phyloP scores from a whole-genome alignment of 2,888 invertebrate species.

The Volucella bombylans region DNA sequence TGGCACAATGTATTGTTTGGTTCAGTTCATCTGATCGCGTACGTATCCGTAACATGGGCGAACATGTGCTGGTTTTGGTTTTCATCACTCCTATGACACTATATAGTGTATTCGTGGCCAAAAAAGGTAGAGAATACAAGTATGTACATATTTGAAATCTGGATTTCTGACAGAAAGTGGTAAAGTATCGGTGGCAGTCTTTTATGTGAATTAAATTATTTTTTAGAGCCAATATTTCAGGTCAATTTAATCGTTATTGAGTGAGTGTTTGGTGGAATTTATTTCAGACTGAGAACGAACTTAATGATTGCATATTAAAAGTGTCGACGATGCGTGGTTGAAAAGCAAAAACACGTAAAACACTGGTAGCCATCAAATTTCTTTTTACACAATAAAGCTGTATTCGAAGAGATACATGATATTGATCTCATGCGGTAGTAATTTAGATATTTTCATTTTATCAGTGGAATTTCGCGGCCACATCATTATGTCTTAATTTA shows the following conservation, averaged over 20 bases:
- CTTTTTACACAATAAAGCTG: slow-evolving; percentile 38
- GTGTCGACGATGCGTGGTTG: slow-evolving; percentile 50
- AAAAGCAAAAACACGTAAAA: slow-evolving; percentile 56
- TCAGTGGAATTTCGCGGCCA: slow-evolving; percentile 52
- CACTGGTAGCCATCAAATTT: slow-evolving; percentile 68
- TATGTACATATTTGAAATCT: slow-evolving; percentile 25
- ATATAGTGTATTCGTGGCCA: neutral
- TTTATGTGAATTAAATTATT: slow-evolving; percentile 72
- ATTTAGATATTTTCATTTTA: slow-evolving; percentile 12
- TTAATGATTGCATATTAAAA: slow-evolving; percentile 64
- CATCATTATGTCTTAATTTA: slow-evolving; percentile 59
- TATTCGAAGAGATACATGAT: slow-evolving; percentile 40
- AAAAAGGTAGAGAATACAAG: neutral
- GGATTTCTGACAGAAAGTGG: slow-evolving; percentile 47
- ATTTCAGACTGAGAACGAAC: slow-evolving; percentile 40
- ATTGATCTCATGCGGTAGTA: slow-evolving; percentile 31
- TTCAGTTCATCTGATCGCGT: slow-evolving; percentile 47
- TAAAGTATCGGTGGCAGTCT: slow-evolving; percentile 65
- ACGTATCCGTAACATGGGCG: slow-evolving; percentile 58
- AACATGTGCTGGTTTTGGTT: slow-evolving; percentile 58
- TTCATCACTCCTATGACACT: neutral
- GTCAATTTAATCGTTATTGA: slow-evolving; percentile 69
- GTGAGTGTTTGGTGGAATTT: slow-evolving; percentile 58
- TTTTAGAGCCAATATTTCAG: slow-evolving; percentile 72
- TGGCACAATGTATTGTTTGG: slow-evolving; percentile 66